Evolutionary conservation across 2,113 vertebrate species (phyloP).

Genomic region (Myxocyprinus asiaticus): DNA sequence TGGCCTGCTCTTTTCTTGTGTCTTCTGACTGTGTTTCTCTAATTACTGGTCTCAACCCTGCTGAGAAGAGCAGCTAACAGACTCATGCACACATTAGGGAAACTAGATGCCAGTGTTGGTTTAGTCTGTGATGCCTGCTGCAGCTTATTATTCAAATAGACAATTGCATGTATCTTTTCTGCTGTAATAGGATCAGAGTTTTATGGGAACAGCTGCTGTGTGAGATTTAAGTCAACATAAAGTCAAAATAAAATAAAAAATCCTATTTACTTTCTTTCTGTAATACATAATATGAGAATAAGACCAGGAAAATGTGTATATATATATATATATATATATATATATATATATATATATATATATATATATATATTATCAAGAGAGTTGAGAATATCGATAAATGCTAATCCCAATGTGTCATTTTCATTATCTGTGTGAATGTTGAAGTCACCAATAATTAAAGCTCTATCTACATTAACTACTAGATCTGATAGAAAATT

Average conservation of each 20-base stretch:
- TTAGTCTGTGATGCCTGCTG: constrained; percentile 21
- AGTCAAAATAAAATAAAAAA: not conserved
- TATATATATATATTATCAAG: no score
- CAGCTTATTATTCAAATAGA: constrained; percentile 30
- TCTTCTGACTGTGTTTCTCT: constrained; percentile 45
- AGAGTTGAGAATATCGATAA: no score
- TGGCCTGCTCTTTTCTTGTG: constrained; percentile 64
- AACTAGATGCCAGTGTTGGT: constrained; percentile 30
- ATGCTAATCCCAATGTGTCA: no score
- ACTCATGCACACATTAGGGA: constrained; percentile 15
- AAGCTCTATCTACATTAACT: no score
- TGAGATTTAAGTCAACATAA: not conserved
- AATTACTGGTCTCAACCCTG: constrained; percentile 56
- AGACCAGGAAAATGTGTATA: no score
- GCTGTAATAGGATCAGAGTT: not conserved
- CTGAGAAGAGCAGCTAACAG: constrained; percentile 11
- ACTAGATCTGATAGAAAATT: no score
- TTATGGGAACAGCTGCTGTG: not conserved
- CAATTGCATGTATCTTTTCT: not conserved
- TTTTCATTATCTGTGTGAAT: no score
- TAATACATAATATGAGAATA: no score
- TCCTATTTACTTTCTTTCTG: no score
- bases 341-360: no score
- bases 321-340: no score
- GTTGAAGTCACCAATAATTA: no score